Percentiles rank a stretch among this genome's conserved stretches.
phyloP scores from a whole-genome alignment of 1,140 invertebrate species.

The Aleiodes sp. region DNA sequence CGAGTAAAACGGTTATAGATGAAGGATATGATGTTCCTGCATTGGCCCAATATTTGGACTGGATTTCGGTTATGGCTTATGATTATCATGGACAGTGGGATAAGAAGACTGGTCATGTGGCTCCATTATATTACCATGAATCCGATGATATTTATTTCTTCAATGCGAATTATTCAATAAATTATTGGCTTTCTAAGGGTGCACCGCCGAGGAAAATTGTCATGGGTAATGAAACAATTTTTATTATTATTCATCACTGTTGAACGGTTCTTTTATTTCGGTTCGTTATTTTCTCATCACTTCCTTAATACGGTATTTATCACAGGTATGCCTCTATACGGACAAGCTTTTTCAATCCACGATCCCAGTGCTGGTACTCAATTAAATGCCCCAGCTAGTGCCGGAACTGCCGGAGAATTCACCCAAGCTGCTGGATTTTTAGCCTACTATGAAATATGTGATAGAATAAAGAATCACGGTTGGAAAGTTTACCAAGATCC shows the following conservation, averaged over 20 bases:
- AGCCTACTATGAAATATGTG: constrained; percentile 91
- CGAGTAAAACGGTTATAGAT: constrained; percentile 88
- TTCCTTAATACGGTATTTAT: too few relatives aligned
- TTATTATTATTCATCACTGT: constrained; percentile 1
- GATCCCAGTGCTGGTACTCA: constrained; percentile 64
- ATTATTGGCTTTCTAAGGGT: constrained; percentile 88
- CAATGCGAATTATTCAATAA: constrained; percentile 81
- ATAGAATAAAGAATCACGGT: constrained; percentile 76
- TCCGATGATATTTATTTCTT: constrained; percentile 66
- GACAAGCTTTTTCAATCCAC: constrained; percentile 82
- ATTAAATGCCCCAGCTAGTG: constrained; percentile 78
- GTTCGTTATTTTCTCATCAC: too few relatives aligned
- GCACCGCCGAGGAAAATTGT: constrained; percentile 82
- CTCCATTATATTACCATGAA: constrained; percentile 82
- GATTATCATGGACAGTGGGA: constrained; percentile 89
- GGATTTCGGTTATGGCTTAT: constrained; percentile 87
- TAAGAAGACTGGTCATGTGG: constrained; percentile 84
- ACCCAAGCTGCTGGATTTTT: constrained; percentile 86
- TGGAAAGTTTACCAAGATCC: constrained; percentile 85
- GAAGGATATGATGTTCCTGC: constrained; percentile 82
- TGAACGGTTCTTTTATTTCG: too few relatives aligned
- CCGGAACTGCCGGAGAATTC: constrained; percentile 81
- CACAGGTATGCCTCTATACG: constrained; percentile 83
- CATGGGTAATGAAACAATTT: constrained; percentile 70
- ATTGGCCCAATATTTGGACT: constrained; percentile 80